phyloP scores from a whole-genome alignment of 2,113 vertebrate species.

The Phasianus colchicus region DNA sequence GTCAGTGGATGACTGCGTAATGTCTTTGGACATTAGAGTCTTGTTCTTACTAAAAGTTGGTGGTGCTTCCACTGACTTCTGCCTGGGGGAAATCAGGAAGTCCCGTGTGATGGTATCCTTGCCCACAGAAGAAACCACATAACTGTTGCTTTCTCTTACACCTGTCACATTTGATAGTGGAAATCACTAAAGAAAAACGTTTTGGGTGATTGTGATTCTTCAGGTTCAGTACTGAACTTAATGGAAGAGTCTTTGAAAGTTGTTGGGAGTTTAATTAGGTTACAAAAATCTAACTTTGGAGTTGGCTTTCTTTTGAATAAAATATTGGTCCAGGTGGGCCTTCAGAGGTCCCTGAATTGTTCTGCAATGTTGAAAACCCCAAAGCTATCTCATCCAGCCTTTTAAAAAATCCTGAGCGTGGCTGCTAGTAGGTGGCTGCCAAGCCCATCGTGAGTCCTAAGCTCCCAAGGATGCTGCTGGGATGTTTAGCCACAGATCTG shows the following conservation, averaged over 20 bases:
- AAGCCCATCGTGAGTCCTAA: not conserved
- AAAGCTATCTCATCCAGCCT: not conserved
- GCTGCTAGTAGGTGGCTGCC: not conserved
- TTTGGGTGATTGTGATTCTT: not conserved
- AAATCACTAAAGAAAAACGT: not conserved
- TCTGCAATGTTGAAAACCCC: not conserved
- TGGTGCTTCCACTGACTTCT: not conserved
- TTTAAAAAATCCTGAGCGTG: not conserved
- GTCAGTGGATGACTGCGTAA: not conserved
- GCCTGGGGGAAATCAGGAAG: not conserved
- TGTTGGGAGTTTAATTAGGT: not conserved
- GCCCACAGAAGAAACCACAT: not conserved
- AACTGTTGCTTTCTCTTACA: not conserved
- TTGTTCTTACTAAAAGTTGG: not conserved
- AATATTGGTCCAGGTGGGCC: not conserved
- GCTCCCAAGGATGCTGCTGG: fast-evolving
- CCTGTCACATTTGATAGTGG: not conserved
- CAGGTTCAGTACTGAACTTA: not conserved
- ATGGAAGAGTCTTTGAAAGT: not conserved
- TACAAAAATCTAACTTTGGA: not conserved
- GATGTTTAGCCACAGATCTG: not conserved
- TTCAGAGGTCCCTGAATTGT: not conserved
- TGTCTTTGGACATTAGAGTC: not conserved
- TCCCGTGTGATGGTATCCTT: fast-evolving
- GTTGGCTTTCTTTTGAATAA: not conserved